A percentile compares a stretch with the other conserved stretches of the same genome.
Conservation (phyloP, 2,888 invertebrate genomes). For the Lissocephala sabroskyi region DNA sequence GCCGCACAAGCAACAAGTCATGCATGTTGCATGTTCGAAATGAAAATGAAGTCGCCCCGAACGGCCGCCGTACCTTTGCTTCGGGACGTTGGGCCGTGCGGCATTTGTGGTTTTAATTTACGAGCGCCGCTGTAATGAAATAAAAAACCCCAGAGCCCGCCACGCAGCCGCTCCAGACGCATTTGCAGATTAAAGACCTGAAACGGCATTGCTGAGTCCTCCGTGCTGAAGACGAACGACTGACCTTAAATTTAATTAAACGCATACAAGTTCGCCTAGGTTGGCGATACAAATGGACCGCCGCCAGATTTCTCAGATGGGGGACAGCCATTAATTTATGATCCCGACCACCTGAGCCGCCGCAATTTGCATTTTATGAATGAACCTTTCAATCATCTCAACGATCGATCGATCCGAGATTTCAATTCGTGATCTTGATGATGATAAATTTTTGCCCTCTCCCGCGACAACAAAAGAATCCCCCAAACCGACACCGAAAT, state of each 20-base stretch:
- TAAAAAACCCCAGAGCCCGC: no score
- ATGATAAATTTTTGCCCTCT: no score
- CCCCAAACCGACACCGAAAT: no score
- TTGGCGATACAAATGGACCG: neutral
- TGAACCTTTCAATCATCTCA: neutral
- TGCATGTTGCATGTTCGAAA: conserved; percentile 9
- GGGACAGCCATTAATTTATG: no score
- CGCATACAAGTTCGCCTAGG: conserved; percentile 3
- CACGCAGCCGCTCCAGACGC: conserved; percentile 16
- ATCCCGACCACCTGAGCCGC: no score
- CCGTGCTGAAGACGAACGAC: conserved; percentile 14
- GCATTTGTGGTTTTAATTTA: conserved; percentile 25
- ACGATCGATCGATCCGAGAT: no score
- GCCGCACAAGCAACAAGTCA: conserved; percentile 18
- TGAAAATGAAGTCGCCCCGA: conserved; percentile 1
- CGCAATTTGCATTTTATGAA: neutral
- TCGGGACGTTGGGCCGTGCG: conserved; percentile 2
- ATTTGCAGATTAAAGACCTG: conserved; percentile 12
- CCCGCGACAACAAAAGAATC: no score
- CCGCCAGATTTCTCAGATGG: no score
- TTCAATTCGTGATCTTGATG: no score
- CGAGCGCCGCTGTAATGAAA: conserved; percentile 13
- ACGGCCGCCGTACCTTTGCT: neutral
- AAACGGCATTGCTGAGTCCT: conserved; percentile 6
- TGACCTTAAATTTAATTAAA: conserved; percentile 21